Conservation (phyloP, 1,140 invertebrate species). For the Formica selysi region DNA sequence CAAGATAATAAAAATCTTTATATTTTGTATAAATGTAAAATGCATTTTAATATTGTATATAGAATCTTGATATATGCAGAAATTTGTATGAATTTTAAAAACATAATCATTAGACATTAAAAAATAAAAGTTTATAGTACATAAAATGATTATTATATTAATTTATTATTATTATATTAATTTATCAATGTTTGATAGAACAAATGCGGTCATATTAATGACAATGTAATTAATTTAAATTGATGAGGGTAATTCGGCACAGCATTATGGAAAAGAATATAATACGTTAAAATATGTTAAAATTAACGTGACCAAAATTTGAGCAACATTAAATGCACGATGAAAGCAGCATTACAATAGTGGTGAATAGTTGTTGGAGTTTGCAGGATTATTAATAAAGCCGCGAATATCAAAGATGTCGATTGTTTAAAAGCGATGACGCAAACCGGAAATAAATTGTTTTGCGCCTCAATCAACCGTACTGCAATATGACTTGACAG, state of each 20-base stretch:
- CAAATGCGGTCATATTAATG: background rate
- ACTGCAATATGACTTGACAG: constrained; percentile 10
- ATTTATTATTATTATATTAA: background rate
- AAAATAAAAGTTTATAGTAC: background rate
- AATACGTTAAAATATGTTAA: background rate
- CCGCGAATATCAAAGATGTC: constrained; percentile 49
- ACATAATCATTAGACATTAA: background rate
- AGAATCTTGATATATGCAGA: too few species aligned
- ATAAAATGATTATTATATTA: background rate
- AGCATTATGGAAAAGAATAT: background rate
- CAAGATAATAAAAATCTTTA: too few species aligned
- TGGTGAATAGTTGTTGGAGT: constrained; percentile 30
- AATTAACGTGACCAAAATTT: constrained; percentile 32
- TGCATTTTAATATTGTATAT: too few species aligned
- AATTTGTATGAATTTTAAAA: background rate
- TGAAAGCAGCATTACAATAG: constrained; percentile 36
- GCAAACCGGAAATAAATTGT: constrained; percentile 27
- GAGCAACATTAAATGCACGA: constrained; percentile 23
- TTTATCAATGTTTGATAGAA: background rate
- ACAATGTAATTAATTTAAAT: constrained; percentile 40
- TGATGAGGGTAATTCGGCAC: background rate
- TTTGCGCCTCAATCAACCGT: constrained; percentile 35
- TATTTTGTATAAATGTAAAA: too few species aligned
- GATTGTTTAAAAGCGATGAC: constrained; percentile 50
- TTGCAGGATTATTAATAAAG: constrained; percentile 57